A percentile compares a stretch with the other conserved stretches of the same genome.
These are phyloP conservation scores for Rhinichthys klamathensis DNA, from an alignment of 2,113 vertebrate genomes.

Conservation along the genomic window DNA sequence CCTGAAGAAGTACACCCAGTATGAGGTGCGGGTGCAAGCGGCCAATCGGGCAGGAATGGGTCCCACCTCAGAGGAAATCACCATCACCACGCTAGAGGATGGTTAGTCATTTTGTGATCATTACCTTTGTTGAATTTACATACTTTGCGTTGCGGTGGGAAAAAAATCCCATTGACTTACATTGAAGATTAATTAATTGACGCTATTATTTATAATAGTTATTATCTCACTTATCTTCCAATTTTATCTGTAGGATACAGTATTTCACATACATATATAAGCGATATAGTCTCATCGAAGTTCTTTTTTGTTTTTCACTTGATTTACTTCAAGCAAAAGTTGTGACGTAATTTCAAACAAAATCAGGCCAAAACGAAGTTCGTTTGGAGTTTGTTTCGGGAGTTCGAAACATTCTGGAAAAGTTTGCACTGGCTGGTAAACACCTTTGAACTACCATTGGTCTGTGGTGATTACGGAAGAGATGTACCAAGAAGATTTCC, in stretches of 20 bases:
- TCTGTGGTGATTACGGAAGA: no score
- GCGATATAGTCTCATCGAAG: no score
- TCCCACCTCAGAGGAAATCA: constrained; percentile 97
- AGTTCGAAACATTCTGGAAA: no score
- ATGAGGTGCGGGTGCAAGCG: constrained; percentile 98
- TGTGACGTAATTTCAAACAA: no score
- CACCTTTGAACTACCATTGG: no score
- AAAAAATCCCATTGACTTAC: neutral
- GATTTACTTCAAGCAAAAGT: no score
- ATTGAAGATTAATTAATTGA: neutral
- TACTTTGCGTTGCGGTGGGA: neutral
- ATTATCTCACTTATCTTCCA: neutral
- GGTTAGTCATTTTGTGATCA: constrained; percentile 72
- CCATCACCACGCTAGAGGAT: constrained; percentile 95
- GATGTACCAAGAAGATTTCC: no score
- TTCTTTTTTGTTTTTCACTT: no score
- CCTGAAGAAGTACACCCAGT: constrained; percentile 97
- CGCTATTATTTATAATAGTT: neutral
- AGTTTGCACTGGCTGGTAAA: no score
- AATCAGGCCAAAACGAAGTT: no score
- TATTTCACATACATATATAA: neutral
- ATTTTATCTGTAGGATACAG: neutral
- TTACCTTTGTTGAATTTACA: neutral
- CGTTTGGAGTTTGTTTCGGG: no score
- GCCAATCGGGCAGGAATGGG: constrained; percentile 95